phyloP scores from a whole-genome alignment of 2,888 invertebrate genomes.

The Nycteola revayana region DNA sequence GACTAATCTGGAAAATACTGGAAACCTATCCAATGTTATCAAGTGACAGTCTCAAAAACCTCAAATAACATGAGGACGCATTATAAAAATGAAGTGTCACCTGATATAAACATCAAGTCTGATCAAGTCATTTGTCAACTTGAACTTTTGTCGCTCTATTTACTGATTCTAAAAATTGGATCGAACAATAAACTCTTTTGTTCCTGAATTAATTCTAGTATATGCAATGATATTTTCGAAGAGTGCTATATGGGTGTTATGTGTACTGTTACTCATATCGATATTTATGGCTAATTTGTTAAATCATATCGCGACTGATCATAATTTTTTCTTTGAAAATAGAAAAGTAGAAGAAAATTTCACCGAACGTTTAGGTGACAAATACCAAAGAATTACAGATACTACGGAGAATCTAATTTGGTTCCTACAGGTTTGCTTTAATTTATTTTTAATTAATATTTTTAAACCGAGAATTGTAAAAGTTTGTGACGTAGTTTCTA shows the following conservation, averaged over 20 bases:
- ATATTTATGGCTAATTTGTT: slow-evolving; percentile 86
- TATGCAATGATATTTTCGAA: slow-evolving; percentile 84
- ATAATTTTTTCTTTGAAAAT: slow-evolving; percentile 62
- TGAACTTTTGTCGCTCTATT: too few species aligned
- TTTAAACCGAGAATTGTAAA: slow-evolving; percentile 3
- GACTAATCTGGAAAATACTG: too few species aligned
- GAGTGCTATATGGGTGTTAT: slow-evolving; percentile 82
- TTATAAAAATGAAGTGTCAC: too few species aligned
- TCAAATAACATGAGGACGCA: too few species aligned
- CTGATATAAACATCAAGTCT: too few species aligned
- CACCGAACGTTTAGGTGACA: slow-evolving; percentile 54
- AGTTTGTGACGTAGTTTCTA: slow-evolving; percentile 26
- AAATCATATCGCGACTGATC: slow-evolving; percentile 84
- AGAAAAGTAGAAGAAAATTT: slow-evolving; percentile 55
- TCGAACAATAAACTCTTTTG: slow-evolving; percentile 16
- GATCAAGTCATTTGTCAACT: too few species aligned
- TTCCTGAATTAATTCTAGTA: slow-evolving; percentile 15
- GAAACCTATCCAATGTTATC: too few species aligned
- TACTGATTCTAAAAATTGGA: slow-evolving; percentile 1
- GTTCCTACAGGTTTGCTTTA: slow-evolving; percentile 85
- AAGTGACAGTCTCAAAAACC: too few species aligned
- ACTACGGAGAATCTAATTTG: slow-evolving; percentile 84
- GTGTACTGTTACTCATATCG: slow-evolving; percentile 84
- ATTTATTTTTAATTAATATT: slow-evolving; percentile 8
- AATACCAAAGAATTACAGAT: slow-evolving; percentile 76